A percentile compares a stretch with the other conserved stretches of the same genome.
Evolutionary conservation across 1,140 invertebrate genomes (phyloP).

Genomic region (Mylabris phalerata): DNA sequence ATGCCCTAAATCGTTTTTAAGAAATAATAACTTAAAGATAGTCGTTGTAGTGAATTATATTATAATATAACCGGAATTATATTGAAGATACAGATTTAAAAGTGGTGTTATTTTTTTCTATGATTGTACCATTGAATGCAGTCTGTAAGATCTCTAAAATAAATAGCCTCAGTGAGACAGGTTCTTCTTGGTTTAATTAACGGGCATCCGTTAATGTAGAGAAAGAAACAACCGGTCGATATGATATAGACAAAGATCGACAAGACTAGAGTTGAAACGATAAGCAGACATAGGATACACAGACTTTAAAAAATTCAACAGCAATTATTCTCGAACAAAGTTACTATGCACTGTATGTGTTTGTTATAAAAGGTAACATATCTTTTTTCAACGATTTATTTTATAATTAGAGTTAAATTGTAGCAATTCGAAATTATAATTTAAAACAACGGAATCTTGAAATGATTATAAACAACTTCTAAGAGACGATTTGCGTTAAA

Average conservation of each 20-base stretch:
- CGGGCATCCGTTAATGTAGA: constrained; percentile 22
- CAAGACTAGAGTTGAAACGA: constrained; percentile 13
- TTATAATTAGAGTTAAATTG: too few species aligned
- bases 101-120: constrained; percentile 1
- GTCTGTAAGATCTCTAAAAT: constrained; percentile 23
- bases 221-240: constrained; percentile 10
- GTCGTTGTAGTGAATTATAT: too few species aligned
- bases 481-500: too few species aligned
- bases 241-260: constrained; percentile 10
- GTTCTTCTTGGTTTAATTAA: constrained; percentile 26
- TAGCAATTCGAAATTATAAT: too few species aligned
- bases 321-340: constrained; percentile 8
- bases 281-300: constrained; percentile 20
- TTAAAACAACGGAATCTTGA: too few species aligned
- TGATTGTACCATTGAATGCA: constrained; percentile 12
- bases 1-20: constrained; percentile 7
- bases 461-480: too few species aligned
- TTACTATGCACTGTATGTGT: too few species aligned
- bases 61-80: too few species aligned
- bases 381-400: too few species aligned
- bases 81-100: background rate
- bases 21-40: too few species aligned
- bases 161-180: constrained; percentile 21
- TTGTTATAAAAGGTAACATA: too few species aligned
- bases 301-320: constrained; percentile 15